phyloP scores from a whole-genome alignment of 2,113 vertebrate species.

The Phalacrocorax carbo region DNA sequence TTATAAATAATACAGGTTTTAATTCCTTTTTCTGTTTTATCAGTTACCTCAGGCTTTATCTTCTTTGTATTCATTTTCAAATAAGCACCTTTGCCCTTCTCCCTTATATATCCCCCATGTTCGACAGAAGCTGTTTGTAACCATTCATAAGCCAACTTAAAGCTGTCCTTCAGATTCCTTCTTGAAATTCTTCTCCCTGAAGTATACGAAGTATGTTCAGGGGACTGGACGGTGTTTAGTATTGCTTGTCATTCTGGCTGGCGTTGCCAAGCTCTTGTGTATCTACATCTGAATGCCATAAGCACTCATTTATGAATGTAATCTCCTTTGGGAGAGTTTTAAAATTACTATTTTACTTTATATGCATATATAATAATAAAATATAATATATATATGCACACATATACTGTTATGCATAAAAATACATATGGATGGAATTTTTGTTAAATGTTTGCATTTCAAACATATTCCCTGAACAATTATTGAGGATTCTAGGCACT shows the following conservation, averaged over 20 bases:
- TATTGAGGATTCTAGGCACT: neutral
- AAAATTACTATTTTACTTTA: neutral
- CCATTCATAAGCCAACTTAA: neutral
- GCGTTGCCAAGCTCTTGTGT: neutral
- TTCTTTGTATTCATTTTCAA: constrained; percentile 6
- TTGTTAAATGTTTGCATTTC: neutral
- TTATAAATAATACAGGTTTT: neutral
- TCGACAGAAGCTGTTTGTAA: neutral
- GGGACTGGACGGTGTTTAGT: neutral
- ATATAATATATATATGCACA: neutral
- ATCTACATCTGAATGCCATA: neutral
- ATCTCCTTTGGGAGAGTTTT: neutral
- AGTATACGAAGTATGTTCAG: neutral
- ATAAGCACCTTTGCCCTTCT: neutral
- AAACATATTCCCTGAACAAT: neutral
- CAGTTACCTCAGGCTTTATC: neutral
- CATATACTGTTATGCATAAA: neutral
- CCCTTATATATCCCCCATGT: neutral
- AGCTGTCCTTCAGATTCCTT: neutral
- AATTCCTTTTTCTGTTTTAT: neutral
- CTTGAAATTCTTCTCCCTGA: neutral
- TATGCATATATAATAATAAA: neutral
- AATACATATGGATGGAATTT: neutral
- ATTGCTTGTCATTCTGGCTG: neutral
- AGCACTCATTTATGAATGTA: neutral